Evolutionary conservation across 2,797 vertebrate species (phyloP).

Genomic region (Arrhamphus sclerolepis): DNA sequence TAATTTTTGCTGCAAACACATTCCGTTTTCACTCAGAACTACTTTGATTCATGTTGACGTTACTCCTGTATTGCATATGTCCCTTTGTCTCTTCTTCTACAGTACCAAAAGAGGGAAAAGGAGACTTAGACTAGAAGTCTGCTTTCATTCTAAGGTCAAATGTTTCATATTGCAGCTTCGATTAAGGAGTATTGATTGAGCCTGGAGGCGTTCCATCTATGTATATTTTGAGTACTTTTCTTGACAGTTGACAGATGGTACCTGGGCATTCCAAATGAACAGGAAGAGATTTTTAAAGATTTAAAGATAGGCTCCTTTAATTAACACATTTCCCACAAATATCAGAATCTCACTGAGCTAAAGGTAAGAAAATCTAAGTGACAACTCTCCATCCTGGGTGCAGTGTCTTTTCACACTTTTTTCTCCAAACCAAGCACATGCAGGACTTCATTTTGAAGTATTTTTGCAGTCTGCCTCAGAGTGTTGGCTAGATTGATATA

Average conservation of each 20-base stretch:
- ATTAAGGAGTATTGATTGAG: slow-evolving; percentile 23
- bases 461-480: slow-evolving; percentile 42
- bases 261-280: slow-evolving; percentile 24
- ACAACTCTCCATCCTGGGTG: slow-evolving; percentile 30
- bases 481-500: slow-evolving; percentile 60
- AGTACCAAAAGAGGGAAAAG: background rate
- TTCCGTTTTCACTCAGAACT: too few relatives aligned
- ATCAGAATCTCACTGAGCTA: slow-evolving; percentile 6
- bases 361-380: slow-evolving; percentile 32
- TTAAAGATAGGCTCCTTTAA: slow-evolving; percentile 29
- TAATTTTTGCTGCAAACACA: too few relatives aligned
- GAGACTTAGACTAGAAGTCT: background rate
- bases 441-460: slow-evolving; percentile 28
- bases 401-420: slow-evolving; percentile 13
- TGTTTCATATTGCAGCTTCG: slow-evolving; percentile 17
- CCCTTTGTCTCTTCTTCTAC: too few relatives aligned
- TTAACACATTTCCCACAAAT: slow-evolving; percentile 24
- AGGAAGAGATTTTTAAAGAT: slow-evolving; percentile 12
- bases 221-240: slow-evolving; percentile 6
- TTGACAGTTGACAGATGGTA: slow-evolving; percentile 36
- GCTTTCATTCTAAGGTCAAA: slow-evolving; percentile 15
- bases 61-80: too few relatives aligned
- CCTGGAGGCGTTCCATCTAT: slow-evolving; percentile 5
- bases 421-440: slow-evolving; percentile 8
- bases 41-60: too few relatives aligned